These are phyloP conservation scores for Apantesis nais DNA, from an alignment of 2,888 invertebrate genomes.

Conservation along the genomic window DNA sequence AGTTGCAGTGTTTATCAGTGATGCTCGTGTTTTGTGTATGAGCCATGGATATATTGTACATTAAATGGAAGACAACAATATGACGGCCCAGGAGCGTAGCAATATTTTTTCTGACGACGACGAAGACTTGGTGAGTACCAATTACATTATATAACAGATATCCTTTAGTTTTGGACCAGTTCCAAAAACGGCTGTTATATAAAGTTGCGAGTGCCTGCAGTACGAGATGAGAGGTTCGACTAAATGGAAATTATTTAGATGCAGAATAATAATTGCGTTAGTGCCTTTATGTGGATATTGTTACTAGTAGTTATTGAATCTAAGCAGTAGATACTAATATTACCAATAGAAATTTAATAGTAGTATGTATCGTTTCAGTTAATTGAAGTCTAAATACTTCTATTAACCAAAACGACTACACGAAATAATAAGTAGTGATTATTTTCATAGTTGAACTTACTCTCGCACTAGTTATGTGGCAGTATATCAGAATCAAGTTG, in stretches of 20 bases:
- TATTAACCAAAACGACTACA: not conserved
- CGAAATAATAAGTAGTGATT: not conserved
- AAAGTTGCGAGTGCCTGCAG: conserved; percentile 57
- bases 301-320: too few relatives aligned
- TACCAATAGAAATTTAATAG: not conserved
- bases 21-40: conserved; percentile 67
- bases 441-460: not conserved
- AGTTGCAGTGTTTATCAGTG: conserved; percentile 74
- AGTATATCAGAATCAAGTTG: not conserved
- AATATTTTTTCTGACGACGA: conserved; percentile 80
- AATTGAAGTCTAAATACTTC: too few relatives aligned
- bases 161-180: conserved; percentile 63
- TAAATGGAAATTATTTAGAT: conserved; percentile 26
- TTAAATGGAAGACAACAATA: conserved; percentile 64
- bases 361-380: not conserved
- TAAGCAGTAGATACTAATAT: not conserved
- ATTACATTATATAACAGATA: conserved; percentile 57
- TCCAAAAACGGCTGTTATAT: conserved; percentile 64
- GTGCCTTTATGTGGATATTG: not conserved
- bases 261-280: not conserved
- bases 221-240: conserved; percentile 39
- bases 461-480: not conserved
- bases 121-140: conserved; percentile 76
- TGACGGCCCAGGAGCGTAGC: conserved; percentile 77
- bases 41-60: conserved; percentile 71